phyloP scores from a whole-genome alignment of 1,140 invertebrate genomes.

The Heliconius nattereri region DNA sequence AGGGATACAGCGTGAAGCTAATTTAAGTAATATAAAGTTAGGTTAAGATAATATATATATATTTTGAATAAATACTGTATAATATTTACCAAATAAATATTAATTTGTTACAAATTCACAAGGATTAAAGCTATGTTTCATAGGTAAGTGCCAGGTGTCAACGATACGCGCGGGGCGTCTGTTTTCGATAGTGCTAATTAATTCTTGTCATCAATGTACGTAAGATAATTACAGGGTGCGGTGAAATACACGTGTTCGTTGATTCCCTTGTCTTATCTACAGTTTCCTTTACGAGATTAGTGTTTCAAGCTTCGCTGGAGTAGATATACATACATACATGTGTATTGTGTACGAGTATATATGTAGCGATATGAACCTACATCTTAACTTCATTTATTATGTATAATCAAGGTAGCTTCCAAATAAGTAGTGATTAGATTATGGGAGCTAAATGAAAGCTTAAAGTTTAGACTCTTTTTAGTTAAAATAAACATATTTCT shows the following conservation, averaged over 20 bases:
- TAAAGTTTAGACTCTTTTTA: too few species aligned
- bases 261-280: conserved; percentile 43
- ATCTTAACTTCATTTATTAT: neutral
- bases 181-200: conserved; percentile 72
- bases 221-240: conserved; percentile 65
- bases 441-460: too few species aligned
- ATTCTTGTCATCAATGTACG: conserved; percentile 62
- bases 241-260: conserved; percentile 59
- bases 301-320: conserved; percentile 26
- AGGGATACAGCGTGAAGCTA: too few species aligned
- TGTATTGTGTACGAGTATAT: neutral
- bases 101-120: conserved; percentile 1
- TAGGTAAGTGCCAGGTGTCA: conserved; percentile 38
- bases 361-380: neutral
- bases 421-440: neutral
- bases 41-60: neutral
- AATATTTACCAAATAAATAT: neutral
- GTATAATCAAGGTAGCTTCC: neutral
- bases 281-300: conserved; percentile 44
- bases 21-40: neutral
- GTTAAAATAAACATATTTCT: too few species aligned
- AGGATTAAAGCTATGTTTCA: conserved; percentile 26
- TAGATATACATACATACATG: neutral
- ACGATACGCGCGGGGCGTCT: conserved; percentile 41
- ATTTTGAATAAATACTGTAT: neutral